These are phyloP conservation scores for Scomber japonicus DNA, from an alignment of 2,113 vertebrate genomes.

Conservation along the genomic window DNA sequence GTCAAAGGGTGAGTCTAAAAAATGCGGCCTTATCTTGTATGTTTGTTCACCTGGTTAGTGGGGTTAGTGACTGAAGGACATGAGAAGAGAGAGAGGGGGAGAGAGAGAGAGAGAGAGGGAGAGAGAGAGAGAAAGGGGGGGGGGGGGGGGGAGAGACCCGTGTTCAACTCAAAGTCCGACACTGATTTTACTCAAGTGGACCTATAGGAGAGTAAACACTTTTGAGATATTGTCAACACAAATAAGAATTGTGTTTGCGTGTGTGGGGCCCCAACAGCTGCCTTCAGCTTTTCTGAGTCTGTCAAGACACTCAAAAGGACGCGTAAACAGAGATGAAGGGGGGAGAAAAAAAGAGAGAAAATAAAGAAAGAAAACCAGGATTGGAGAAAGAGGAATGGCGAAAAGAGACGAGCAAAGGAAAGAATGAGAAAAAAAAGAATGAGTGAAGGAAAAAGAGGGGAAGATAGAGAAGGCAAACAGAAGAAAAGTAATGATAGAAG, in stretches of 20 bases:
- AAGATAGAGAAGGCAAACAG: not conserved
- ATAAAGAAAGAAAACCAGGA: not conserved
- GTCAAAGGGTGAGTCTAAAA: slow-evolving; percentile 73
- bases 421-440: slow-evolving; percentile 8
- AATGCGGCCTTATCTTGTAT: slow-evolving; percentile 83
- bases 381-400: not conserved
- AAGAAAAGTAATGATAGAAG: not conserved
- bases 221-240: slow-evolving; percentile 17
- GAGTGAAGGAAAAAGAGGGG: not conserved
- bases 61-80: slow-evolving; percentile 76
- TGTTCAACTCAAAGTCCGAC: slow-evolving; percentile 21
- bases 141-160: slow-evolving; percentile 3
- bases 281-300: slow-evolving; percentile 28
- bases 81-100: slow-evolving; percentile 11
- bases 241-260: slow-evolving; percentile 15
- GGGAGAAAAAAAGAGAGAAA: slow-evolving; percentile 15
- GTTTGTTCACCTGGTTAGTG: slow-evolving; percentile 86
- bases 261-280: slow-evolving; percentile 44
- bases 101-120: not conserved
- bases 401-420: not conserved
- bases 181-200: slow-evolving; percentile 51
- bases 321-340: slow-evolving; percentile 21
- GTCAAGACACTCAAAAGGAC: slow-evolving; percentile 23
- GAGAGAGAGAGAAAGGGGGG: not conserved
- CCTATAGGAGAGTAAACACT: slow-evolving; percentile 53